phyloP scores from a whole-genome alignment of 2,113 vertebrate species.

The Pelvicachromis taeniatus region DNA sequence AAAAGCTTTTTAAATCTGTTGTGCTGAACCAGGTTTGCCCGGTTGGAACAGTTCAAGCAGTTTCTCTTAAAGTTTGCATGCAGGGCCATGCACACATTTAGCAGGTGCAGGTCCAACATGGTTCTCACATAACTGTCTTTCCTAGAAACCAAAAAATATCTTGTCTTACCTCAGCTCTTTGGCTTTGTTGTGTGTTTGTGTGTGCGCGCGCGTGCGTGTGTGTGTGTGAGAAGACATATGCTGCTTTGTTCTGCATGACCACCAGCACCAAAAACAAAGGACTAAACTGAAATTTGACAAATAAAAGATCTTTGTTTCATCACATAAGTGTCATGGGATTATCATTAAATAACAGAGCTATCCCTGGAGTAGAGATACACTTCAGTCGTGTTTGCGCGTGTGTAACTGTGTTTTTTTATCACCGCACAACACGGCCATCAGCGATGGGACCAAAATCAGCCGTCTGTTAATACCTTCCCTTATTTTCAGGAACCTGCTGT shows the following conservation, averaged over 20 bases:
- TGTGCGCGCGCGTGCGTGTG: background rate
- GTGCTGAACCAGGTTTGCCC: background rate
- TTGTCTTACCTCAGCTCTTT: background rate
- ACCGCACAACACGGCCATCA: background rate
- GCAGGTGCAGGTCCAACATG: background rate
- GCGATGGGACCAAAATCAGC: background rate
- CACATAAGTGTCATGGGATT: constrained; percentile 28
- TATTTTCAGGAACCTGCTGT: constrained; percentile 40
- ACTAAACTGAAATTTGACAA: constrained; percentile 1
- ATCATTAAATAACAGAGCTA: background rate
- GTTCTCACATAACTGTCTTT: background rate
- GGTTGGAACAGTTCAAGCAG: background rate
- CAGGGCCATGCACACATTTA: background rate
- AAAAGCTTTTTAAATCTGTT: background rate
- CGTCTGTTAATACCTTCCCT: constrained; percentile 24
- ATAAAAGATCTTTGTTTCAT: constrained; percentile 48
- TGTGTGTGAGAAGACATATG: background rate
- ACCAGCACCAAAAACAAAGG: background rate
- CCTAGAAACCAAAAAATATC: background rate
- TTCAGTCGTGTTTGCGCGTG: background rate
- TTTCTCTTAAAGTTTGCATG: background rate
- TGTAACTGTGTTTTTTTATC: background rate
- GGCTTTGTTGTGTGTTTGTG: background rate
- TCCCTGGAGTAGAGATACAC: background rate
- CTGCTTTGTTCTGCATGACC: background rate